Evolutionary conservation across 2,888 invertebrate species (phyloP), one percentile per base, ranked within the genome.

Genomic region (Cristatella mucedo): DNA sequence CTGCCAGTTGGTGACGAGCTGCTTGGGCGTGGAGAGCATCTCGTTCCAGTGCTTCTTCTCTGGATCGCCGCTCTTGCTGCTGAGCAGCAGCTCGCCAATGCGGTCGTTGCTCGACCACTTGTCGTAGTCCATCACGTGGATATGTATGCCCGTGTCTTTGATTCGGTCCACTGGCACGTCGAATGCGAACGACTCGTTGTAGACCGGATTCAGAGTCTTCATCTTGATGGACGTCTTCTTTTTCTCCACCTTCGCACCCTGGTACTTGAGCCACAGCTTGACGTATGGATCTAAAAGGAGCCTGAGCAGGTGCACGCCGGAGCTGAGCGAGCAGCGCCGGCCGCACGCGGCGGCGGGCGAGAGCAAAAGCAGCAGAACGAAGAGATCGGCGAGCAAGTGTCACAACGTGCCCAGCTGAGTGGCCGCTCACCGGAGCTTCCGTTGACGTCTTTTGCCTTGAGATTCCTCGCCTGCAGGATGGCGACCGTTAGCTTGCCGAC

Each of bases 41-140:
- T 91, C 91, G 59, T 87, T 87, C 91, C 91, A 91, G 67, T 91
- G 91, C 63, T 89, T 87, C 26, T 86, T 86, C 69, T 91, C 91
- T 41, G 84, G 79, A 15, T 89, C 87, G 1, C 91, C 91, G 40
- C 86, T 87, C n/a, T 75, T 71, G 48, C 53, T 53, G 36, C 61
- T 57, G 47, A 59, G 52, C 41, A 57, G 44, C 15, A 61, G 48
- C 71, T 71, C 64, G 79, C 89, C 87, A 59, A 87, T 89, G 56
- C 89, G 73, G 52, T 85, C 75, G 70, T 91, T 87, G 61, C 87
- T 75, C 36, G 89, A 89, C 52, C 91, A 84, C 66, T 89, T 87
- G 68, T 91, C 91, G 66, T 87, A 89, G 70, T 91, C 91, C 89
- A 91, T 91, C 43, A 89, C 87, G 73, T 81, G 80, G 16, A 91